Evolutionary conservation across 2,888 invertebrate species (phyloP).

Genomic region (Torymus tubicola): DNA sequence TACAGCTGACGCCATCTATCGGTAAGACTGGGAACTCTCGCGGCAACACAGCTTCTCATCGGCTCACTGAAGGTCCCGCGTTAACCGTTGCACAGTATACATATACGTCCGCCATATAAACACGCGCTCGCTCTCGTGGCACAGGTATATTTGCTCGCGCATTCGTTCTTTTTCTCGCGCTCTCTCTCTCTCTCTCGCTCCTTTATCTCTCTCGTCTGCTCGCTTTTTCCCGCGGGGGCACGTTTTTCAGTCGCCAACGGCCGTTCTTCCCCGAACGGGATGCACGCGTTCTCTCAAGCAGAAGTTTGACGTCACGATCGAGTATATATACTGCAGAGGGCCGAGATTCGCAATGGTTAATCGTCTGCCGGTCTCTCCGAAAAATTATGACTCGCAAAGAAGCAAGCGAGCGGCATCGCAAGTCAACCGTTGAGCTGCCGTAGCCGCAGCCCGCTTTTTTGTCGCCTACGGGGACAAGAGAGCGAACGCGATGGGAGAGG

Average conservation of each 20-base stretch:
- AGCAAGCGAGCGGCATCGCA: too few species aligned
- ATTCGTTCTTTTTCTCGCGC: not conserved
- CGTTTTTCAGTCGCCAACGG: too few species aligned
- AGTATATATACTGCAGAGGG: too few species aligned
- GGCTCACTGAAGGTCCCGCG: conserved; percentile 20
- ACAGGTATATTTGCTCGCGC: not conserved
- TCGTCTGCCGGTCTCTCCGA: not conserved
- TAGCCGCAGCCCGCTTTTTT: too few species aligned
- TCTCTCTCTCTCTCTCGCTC: conserved; percentile 12
- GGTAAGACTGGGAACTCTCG: not conserved
- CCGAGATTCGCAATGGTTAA: not conserved
- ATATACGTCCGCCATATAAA: not conserved
- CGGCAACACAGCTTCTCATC: not conserved
- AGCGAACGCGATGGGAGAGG: too few species aligned
- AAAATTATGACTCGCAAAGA: too few species aligned
- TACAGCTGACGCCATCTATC: conserved; percentile 44
- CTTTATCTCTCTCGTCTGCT: conserved; percentile 1
- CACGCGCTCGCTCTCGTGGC: not conserved
- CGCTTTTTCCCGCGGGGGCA: conserved; percentile 5
- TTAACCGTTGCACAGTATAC: conserved; percentile 32
- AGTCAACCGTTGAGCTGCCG: too few species aligned
- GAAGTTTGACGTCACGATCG: too few species aligned
- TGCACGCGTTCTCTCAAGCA: too few species aligned
- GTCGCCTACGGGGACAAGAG: too few species aligned
- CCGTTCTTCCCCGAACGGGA: too few species aligned